phyloP scores from a whole-genome alignment of 2,888 invertebrate genomes.

The Hirtodrosophila trivittata region DNA sequence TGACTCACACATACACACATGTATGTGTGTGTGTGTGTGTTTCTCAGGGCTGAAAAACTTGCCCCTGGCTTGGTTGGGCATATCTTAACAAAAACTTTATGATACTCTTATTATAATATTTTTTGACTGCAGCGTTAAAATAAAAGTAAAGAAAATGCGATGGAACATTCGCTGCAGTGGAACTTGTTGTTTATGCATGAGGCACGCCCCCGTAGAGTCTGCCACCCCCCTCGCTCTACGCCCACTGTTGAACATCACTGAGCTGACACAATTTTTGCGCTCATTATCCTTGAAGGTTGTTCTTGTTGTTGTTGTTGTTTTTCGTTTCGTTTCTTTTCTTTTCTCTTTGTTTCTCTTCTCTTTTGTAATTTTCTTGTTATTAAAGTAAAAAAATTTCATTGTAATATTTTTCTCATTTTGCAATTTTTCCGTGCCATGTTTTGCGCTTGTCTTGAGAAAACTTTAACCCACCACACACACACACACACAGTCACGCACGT shows the following conservation, averaged over 20 bases:
- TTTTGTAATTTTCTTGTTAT: slow-evolving; percentile 39
- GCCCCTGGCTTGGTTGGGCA: too few species aligned
- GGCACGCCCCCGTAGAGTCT: slow-evolving; percentile 19
- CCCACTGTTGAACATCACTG: slow-evolving; percentile 40
- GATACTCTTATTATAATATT: neutral
- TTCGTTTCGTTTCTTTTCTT: slow-evolving; percentile 13
- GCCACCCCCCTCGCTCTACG: neutral
- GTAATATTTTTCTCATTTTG: slow-evolving; percentile 10
- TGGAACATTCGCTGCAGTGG: slow-evolving; percentile 27
- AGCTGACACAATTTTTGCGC: slow-evolving; percentile 71
- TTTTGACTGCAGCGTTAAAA: neutral
- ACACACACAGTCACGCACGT: neutral
- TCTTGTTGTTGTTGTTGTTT: slow-evolving; percentile 20
- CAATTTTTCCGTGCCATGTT: slow-evolving; percentile 12
- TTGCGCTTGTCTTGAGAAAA: slow-evolving; percentile 19
- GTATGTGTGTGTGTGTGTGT: too few species aligned
- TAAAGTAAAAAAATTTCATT: slow-evolving; percentile 24
- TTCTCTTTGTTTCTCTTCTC: slow-evolving; percentile 15
- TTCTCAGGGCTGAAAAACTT: too few species aligned
- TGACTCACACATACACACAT: too few species aligned
- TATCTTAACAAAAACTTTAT: neutral
- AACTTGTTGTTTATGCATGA: slow-evolving; percentile 67
- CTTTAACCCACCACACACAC: slow-evolving; percentile 14
- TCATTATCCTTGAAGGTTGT: slow-evolving; percentile 68
- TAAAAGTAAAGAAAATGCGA: neutral